Base-by-base conservation (phyloP, 2,113 vertebrate genomes). In the Glaucidium brasilianum region DNA sequence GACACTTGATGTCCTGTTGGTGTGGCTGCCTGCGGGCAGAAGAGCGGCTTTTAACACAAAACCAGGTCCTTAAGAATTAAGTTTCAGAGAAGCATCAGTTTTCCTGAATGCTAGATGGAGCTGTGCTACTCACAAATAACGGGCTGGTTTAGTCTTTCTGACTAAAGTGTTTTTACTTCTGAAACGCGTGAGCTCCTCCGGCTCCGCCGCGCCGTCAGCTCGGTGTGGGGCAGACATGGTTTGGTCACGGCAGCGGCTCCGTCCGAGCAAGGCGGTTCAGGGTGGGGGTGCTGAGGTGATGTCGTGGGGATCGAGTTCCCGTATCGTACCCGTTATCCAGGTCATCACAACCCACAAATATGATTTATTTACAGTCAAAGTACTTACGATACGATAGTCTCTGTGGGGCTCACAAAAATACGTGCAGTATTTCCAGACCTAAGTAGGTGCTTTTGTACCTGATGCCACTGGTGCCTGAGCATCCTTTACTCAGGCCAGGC, bases 91-190 rank as follows among this genome's bases (percentile, higher is more conserved):
- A 87, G 95, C 92, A 66, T 32, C 50, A 2, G n/a, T 86, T 91
- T 64, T 45, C 55, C 10, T 9, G 87, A 81, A 58, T 93, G 95
- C 96, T 97, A 97, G 96, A 59, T 95, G 96, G 96, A 97, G 96
- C 96, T 97, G 20, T 96, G 96, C 84, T 87, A 77, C 94, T 89
- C 90, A 0, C 86, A 91, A 96, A 95, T 45, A 78, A 41, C 17
- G 1, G 9, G 2, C 76, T 32, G 10, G n/a, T n/a, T 45, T 3
- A 12, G 55, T 43, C 27, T 86, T 47, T 58, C 95, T 66, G 64
- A 20, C 0, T n/a, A n/a, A 3, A 27, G 43, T 1, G n/a, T 74
- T 83, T 35, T 2, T 8, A 14, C 53, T 90, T 34, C 13, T 11
- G 8, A 22, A 81, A 4, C 1, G 0, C 10, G 72, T 30, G 6